phyloP scores from a whole-genome alignment of 2,113 vertebrate species.

The Oreamnos americanus region DNA sequence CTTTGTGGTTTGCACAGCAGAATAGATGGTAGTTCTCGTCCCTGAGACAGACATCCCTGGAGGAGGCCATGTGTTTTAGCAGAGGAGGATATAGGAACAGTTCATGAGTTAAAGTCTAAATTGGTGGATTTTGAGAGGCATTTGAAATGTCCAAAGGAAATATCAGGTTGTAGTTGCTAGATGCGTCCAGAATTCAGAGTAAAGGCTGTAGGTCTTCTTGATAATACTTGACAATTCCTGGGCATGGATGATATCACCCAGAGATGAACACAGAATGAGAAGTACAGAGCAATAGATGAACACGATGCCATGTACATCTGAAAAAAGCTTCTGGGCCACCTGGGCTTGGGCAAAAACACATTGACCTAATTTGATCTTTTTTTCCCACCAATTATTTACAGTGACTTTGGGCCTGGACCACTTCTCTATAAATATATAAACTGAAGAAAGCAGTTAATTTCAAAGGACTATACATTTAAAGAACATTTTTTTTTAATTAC shows the following conservation, averaged over 20 bases:
- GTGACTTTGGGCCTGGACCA: neutral
- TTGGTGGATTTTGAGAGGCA: neutral
- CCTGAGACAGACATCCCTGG: neutral
- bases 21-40: neutral
- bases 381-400: neutral
- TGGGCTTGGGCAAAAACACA: neutral
- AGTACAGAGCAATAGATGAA: neutral
- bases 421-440: neutral
- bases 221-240: neutral
- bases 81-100: neutral
- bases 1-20: neutral
- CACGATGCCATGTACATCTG: neutral
- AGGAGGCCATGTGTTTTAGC: neutral
- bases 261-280: neutral
- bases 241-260: neutral
- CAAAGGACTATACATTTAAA: constrained; percentile 21
- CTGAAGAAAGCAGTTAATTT: neutral
- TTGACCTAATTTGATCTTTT: neutral
- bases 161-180: neutral
- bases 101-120: neutral
- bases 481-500: neutral
- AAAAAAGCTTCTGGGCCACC: neutral
- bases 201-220: neutral
- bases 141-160: neutral
- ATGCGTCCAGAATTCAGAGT: neutral